Evolutionary conservation across 2,888 invertebrate species (phyloP).

Genomic region (Aphidius colemani): DNA sequence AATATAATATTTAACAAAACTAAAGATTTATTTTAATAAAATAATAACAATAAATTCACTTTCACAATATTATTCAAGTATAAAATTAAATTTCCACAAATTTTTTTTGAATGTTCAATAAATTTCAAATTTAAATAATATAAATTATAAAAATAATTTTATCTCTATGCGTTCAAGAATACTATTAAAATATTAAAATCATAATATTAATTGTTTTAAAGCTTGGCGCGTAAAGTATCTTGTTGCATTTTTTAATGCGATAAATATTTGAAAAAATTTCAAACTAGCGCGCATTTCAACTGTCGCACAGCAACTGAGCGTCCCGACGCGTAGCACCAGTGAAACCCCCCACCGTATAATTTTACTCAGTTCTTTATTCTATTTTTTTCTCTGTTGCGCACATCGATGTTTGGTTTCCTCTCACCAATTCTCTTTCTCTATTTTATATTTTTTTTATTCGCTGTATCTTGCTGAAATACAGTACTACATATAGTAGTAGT

Average conservation of each 20-base stretch:
- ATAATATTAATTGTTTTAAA: no score
- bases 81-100: no score
- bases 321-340: slow-evolving; percentile 51
- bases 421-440: background rate
- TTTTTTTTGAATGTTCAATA: no score
- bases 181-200: no score
- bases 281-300: slow-evolving; percentile 51
- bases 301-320: slow-evolving; percentile 60
- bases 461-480: slow-evolving; percentile 16
- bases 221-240: slow-evolving; percentile 17
- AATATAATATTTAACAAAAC: no score
- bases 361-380: slow-evolving; percentile 19
- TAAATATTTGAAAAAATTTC: slow-evolving; percentile 25
- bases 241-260: slow-evolving; percentile 23
- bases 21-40: no score
- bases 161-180: no score
- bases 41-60: no score
- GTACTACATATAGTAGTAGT: slow-evolving; percentile 27
- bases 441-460: slow-evolving; percentile 17
- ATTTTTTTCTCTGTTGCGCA: slow-evolving; percentile 28
- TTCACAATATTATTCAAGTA: no score
- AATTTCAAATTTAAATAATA: no score
- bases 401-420: slow-evolving; percentile 1
- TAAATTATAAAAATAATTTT: no score
- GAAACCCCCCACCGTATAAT: slow-evolving; percentile 45